Evolutionary conservation across 2,113 vertebrate genomes (phyloP).

Genomic region (Callionymus lyra): DNA sequence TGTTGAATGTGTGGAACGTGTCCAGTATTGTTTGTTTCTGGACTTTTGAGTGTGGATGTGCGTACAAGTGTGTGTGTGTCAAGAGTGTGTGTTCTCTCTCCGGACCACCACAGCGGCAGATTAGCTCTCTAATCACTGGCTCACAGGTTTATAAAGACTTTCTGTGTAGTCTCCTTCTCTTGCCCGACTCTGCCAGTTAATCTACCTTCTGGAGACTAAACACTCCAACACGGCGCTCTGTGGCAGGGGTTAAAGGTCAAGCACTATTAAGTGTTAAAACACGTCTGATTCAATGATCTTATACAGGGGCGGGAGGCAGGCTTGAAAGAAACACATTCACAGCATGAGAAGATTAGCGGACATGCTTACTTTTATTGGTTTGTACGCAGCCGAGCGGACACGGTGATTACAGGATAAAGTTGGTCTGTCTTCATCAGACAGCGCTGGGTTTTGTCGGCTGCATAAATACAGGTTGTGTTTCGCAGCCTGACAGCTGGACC

Average conservation of each 20-base stretch:
- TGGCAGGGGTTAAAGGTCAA: constrained; percentile 35
- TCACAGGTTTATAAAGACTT: constrained; percentile 49
- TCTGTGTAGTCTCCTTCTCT: constrained; percentile 42
- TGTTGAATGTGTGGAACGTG: background rate
- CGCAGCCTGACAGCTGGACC: constrained; percentile 32
- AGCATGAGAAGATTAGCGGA: constrained; percentile 33
- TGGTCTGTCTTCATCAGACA: constrained; percentile 26
- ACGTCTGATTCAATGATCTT: constrained; percentile 41
- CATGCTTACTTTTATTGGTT: constrained; percentile 36
- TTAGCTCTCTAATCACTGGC: constrained; percentile 52
- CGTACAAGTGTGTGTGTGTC: constrained; percentile 8
- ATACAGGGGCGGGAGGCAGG: constrained; percentile 13
- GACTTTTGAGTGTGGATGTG: constrained; percentile 2
- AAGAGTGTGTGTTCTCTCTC: background rate
- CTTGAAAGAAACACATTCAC: constrained; percentile 51
- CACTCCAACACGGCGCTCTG: constrained; percentile 35
- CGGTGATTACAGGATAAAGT: constrained; percentile 25
- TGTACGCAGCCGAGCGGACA: constrained; percentile 20
- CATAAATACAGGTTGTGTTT: constrained; percentile 31
- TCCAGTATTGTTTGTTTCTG: constrained; percentile 4
- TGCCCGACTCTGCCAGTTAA: constrained; percentile 42
- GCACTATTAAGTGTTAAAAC: constrained; percentile 51
- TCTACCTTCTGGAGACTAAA: constrained; percentile 50
- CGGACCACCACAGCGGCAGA: constrained; percentile 52
- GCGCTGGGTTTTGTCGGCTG: constrained; percentile 31